Evolutionary conservation across 2,797 vertebrate species (phyloP), one percentile per base, ranked within the genome.

Genomic region (Phalanger gymnotis): DNA sequence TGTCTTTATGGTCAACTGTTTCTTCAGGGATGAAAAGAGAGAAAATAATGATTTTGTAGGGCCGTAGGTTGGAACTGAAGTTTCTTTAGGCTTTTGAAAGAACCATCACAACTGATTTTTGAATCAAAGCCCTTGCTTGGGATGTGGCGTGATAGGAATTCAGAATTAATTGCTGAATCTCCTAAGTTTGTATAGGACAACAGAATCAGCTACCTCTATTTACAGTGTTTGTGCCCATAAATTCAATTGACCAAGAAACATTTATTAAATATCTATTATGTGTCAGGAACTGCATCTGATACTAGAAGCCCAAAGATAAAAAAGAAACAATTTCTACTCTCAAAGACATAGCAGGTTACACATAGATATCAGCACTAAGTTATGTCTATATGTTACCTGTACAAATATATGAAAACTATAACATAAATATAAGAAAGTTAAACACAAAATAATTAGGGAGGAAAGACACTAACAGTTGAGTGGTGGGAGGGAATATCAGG

Each of bases 1-100:
- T 81, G 9, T 94, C 53, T 66, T 61, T 89, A 66, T 90, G 56
- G 16, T 14, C 3, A 27, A 28, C 25, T 92, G 12, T 95, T 96
- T 96, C 93, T 93, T 97, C 34, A 97, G 90, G 40, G 34, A 94
- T 66, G 92, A 94, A 66, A 95, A 53, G 16, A 96, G n/a, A 91
- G 28, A 55, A 95, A 93, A n/a, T 2, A 54, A 40, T 87, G 22
- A 87, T 87, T 51, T 91, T 89, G 66, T 22, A 52, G 93, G 90
- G 93, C 22, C 94, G 5, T 13, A 66, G 53, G 53, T 92, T 93
- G 40, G 89, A 93, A 52, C 52, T 14, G 16, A 54, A 94, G 14
- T 57, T 89, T 57, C n/a, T 51, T 54, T 3, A 28, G 57, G 53
- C 52, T 87, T 66, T 54, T 52, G 89, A 92, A 89, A 93, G 56